Percentiles rank a stretch among this genome's conserved stretches.
Evolutionary conservation across 2,113 vertebrate species (phyloP).

Genomic region (Paedocypris sp.): DNA sequence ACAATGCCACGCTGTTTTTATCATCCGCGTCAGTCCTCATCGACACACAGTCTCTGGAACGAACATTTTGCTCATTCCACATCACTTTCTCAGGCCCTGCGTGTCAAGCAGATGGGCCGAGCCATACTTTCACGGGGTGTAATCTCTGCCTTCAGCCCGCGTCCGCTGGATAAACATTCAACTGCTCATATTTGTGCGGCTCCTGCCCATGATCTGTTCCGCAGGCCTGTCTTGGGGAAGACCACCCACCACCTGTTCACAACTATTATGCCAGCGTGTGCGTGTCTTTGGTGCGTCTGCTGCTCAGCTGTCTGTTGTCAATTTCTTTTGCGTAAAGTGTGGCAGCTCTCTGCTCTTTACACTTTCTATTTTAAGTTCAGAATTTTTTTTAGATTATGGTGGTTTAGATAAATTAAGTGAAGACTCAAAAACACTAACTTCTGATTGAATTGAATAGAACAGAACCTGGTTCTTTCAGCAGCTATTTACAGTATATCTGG

Average conservation of each 20-base stretch:
- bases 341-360: too few species aligned
- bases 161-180: constrained; percentile 15
- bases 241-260: constrained; percentile 20
- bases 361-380: too few species aligned
- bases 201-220: background rate
- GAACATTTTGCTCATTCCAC: constrained; percentile 56
- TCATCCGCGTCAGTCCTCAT: background rate
- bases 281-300: background rate
- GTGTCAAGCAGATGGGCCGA: constrained; percentile 57
- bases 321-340: too few species aligned
- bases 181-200: background rate
- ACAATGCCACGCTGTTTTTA: constrained; percentile 12
- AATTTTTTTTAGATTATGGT: too few species aligned
- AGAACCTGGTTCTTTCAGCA: too few species aligned
- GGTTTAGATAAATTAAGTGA: too few species aligned
- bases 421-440: too few species aligned
- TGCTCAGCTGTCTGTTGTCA: constrained; percentile 15
- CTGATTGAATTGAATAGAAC: too few species aligned
- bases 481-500: too few species aligned
- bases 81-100: constrained; percentile 60
- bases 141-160: background rate
- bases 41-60: constrained; percentile 5
- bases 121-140: constrained; percentile 26
- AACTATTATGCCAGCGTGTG: background rate
- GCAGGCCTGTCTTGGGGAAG: constrained; percentile 4